Evolutionary conservation across 2,888 invertebrate genomes (phyloP).

Genomic region (Drosophila fulvimacula): DNA sequence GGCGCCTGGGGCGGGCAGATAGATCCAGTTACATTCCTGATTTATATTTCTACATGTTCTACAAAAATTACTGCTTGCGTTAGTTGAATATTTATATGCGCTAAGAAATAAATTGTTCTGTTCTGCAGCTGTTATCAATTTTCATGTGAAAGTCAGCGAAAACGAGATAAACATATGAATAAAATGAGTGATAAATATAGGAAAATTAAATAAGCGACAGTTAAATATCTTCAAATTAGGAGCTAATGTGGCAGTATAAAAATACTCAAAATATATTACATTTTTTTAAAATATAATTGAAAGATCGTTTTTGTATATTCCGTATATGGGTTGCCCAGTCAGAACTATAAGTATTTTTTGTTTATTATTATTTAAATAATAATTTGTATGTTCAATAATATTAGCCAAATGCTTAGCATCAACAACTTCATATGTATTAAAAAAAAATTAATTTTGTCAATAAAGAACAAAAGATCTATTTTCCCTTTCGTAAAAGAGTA

Average conservation of each 20-base stretch:
- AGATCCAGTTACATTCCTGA: constrained; percentile 12
- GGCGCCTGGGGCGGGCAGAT: constrained; percentile 4
- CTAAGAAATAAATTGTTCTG: background rate
- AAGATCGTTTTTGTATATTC: background rate
- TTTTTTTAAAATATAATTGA: background rate
- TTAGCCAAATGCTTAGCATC: background rate
- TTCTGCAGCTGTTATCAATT: background rate
- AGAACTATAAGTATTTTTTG: background rate
- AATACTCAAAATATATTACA: background rate
- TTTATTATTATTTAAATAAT: background rate
- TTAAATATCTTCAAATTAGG: background rate
- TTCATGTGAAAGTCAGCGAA: background rate
- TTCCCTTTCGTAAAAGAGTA: no score
- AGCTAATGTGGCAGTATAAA: background rate
- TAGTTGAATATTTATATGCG: constrained; percentile 1
- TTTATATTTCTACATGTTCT: constrained; percentile 3
- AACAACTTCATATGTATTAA: no score
- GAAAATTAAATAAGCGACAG: background rate
- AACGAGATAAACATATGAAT: background rate
- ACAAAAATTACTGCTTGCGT: constrained; percentile 2
- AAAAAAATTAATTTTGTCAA: no score
- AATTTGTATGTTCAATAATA: background rate
- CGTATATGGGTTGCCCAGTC: background rate
- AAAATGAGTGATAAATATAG: no score
- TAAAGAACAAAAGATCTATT: no score